Base-by-base conservation (phyloP, 2,797 vertebrate species). In the Brachymystax lenok region DNA sequence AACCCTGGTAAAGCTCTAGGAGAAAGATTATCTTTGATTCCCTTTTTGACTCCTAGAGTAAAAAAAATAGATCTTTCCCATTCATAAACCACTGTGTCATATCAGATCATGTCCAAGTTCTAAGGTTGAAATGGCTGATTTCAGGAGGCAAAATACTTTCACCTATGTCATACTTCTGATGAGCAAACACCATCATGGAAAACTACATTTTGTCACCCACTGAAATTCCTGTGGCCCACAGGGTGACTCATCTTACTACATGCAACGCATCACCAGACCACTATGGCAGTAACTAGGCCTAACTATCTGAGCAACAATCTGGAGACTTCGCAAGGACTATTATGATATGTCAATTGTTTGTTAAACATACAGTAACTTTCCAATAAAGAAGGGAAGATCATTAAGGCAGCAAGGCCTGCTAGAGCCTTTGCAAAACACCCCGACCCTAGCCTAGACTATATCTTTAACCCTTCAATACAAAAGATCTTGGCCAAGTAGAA, bases 191-290 rank as follows among this genome's bases (percentile, higher is more conserved):
- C 86, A 80, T 85, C 84, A 87, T 75, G 92, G 91, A 93, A 94
- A 94, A 92, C 66, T 85, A 40, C 35, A 40, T 46, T 68, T 77
- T 75, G 76, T 87, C 88, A 88, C 89, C 82, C 66, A 84, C 69
- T 79, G 82, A 85, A 83, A 90, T 92, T 89, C 87, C 87, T 92
- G 82, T 87, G 73, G 66, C 74, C 59, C 71, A 83, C 46, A 69
- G 77, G 6, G 77, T 93, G 94, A 93, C 88, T 93, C 93, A 94
- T 85, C 81, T 80, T 84, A 75, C 78, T 82, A 73, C 30, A 59
- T 79, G 73, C 70, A 77, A 74, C 50, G 64, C 51, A 84, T 85
- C 81, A 87, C 80, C 78, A 80, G 84, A 85, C 82, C 28, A 78
- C 77, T 54, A 40, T 21, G 75, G 72, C 74, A 66, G 74, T 74